Conservation (phyloP, 1,140 invertebrate species). For the Sarcophaga bullata region DNA sequence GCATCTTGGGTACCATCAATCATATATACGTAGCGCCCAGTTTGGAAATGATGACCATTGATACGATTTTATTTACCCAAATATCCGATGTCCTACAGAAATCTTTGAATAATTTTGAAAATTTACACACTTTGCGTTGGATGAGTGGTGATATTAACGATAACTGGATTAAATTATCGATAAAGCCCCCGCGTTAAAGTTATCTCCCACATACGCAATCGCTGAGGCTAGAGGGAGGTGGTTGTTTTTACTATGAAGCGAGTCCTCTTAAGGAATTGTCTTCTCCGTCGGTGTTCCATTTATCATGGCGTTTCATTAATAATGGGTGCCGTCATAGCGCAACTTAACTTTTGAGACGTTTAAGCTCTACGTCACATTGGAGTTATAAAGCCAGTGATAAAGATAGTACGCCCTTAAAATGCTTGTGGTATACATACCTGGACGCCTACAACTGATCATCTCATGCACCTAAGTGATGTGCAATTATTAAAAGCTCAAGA, state of each 20-base stretch:
- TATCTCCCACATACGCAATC: slow-evolving; percentile 14
- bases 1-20: neutral
- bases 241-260: slow-evolving; percentile 24
- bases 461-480: too few species aligned
- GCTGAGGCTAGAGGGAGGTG: neutral
- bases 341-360: neutral
- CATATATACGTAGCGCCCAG: slow-evolving; percentile 10
- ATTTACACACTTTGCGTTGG: neutral
- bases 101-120: slow-evolving; percentile 15
- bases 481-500: slow-evolving; percentile 19
- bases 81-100: slow-evolving; percentile 6
- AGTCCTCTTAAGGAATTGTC: neutral
- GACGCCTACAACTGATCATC: too few species aligned
- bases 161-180: slow-evolving; percentile 34
- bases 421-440: neutral
- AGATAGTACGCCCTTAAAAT: neutral
- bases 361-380: neutral
- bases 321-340: neutral
- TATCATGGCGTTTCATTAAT: slow-evolving; percentile 25
- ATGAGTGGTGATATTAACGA: slow-evolving; percentile 23
- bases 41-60: neutral
- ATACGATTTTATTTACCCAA: slow-evolving; percentile 3
- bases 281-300: neutral
- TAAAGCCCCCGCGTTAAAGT: neutral
- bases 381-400: neutral